phyloP scores from a whole-genome alignment of 2,113 vertebrate genomes.

The Struthidea cinerea region DNA sequence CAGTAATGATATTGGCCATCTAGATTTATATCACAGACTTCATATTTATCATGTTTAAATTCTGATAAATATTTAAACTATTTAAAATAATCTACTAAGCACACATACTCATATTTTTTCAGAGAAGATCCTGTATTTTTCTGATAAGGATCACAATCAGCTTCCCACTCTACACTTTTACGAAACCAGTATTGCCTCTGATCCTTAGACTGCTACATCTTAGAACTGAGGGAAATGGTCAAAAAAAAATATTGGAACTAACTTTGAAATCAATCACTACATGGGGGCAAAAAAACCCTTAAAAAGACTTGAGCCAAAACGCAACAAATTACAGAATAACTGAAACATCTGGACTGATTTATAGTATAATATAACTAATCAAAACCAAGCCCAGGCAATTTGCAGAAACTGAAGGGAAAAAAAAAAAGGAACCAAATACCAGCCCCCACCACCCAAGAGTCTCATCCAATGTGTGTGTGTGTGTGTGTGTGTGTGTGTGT shows the following conservation, averaged over 20 bases:
- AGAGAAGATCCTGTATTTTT: slow-evolving; percentile 31
- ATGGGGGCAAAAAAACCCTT: not conserved
- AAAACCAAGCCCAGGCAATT: slow-evolving; percentile 73
- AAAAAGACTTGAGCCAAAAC: slow-evolving; percentile 68
- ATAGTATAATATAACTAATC: slow-evolving; percentile 74
- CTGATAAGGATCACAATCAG: slow-evolving; percentile 35
- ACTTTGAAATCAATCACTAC: slow-evolving; percentile 73
- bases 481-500: no score
- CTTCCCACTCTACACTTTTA: slow-evolving; percentile 31
- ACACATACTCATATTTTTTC: slow-evolving; percentile 25
- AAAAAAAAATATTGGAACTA: slow-evolving; percentile 58
- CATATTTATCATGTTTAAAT: slow-evolving; percentile 32
- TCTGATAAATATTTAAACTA: slow-evolving; percentile 41
- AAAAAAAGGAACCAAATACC: not conserved
- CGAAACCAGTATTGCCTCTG: slow-evolving; percentile 29
- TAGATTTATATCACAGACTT: slow-evolving; percentile 24
- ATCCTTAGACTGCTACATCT: slow-evolving; percentile 35
- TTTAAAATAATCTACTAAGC: slow-evolving; percentile 50
- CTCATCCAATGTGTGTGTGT: not conserved
- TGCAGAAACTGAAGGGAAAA: slow-evolving; percentile 61
- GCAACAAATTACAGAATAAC: slow-evolving; percentile 77
- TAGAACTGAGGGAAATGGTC: slow-evolving; percentile 29
- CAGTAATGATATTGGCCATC: not conserved
- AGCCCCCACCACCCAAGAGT: not conserved
- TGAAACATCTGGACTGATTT: slow-evolving; percentile 79